Percentiles rank a stretch among this genome's conserved stretches.
phyloP scores from a whole-genome alignment of 1,140 invertebrate species.

The Trachymyrmex septentrionalis region DNA sequence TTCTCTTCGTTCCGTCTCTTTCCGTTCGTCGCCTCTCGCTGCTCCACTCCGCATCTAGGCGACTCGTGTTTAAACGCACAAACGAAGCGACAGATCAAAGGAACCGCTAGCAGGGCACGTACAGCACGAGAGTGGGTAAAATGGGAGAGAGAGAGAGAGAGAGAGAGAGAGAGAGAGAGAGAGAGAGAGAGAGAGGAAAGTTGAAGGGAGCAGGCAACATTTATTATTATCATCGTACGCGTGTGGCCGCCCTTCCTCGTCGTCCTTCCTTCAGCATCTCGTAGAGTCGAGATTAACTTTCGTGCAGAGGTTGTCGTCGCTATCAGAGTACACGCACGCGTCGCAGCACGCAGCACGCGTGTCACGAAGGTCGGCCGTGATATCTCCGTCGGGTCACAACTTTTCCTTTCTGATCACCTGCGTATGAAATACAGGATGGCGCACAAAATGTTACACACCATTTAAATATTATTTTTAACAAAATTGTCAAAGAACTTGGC shows the following conservation, averaged over 20 bases:
- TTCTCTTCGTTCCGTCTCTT: constrained; percentile 53
- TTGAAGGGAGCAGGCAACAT: constrained; percentile 67
- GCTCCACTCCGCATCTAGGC: constrained; percentile 72
- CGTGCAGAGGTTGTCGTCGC: constrained; percentile 58
- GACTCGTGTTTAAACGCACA: constrained; percentile 84
- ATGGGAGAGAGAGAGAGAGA: constrained; percentile 37
- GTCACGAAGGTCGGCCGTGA: constrained; percentile 8
- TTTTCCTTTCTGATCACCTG: neutral
- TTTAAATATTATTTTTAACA: too few relatives aligned
- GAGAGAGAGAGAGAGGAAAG: constrained; percentile 42
- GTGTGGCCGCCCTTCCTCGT: constrained; percentile 35
- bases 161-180: constrained; percentile 7
- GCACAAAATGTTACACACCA: too few relatives aligned
- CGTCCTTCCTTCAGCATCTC: constrained; percentile 38
- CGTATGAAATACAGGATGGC: neutral
- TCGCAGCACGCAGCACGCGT: neutral
- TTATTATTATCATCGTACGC: constrained; percentile 80
- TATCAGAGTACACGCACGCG: constrained; percentile 18
- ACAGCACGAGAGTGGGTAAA: constrained; percentile 64
- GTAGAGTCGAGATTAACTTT: constrained; percentile 76
- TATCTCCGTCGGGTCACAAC: neutral
- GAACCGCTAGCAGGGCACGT: constrained; percentile 68
- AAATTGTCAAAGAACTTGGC: too few relatives aligned
- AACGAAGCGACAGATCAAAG: constrained; percentile 85
- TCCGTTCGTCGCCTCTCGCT: constrained; percentile 32